Conservation (phyloP, 2,797 vertebrate species). For the Bradypus variegatus region DNA sequence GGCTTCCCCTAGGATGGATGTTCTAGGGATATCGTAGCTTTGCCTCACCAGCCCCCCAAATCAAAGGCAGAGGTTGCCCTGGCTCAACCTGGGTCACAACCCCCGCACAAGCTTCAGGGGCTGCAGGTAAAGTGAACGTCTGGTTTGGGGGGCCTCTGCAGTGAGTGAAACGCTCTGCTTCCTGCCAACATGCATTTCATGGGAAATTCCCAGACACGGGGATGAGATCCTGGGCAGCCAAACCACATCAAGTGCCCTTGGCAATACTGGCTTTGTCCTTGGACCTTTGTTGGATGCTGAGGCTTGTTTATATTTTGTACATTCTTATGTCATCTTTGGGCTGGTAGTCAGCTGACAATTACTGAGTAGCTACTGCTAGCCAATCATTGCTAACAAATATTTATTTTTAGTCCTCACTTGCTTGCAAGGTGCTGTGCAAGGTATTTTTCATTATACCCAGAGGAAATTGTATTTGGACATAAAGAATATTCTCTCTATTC, state of each 20-base stretch:
- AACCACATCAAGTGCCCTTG: background rate
- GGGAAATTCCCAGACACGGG: background rate
- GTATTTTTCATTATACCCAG: background rate
- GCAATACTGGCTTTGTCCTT: background rate
- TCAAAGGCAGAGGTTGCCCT: background rate
- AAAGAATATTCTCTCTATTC: background rate
- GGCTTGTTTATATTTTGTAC: background rate
- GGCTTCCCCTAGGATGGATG: background rate
- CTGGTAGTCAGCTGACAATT: background rate
- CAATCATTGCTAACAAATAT: background rate
- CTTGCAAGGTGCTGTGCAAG: background rate
- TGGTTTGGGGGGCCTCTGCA: background rate
- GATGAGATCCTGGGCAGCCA: background rate
- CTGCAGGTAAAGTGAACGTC: background rate
- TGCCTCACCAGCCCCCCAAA: background rate
- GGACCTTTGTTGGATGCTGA: background rate
- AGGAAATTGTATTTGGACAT: background rate
- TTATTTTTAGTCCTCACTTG: background rate
- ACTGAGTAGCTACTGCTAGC: no score
- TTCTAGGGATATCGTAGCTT: background rate
- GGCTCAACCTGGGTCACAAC: background rate
- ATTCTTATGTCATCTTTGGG: background rate
- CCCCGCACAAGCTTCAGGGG: background rate
- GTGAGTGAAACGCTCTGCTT: background rate
- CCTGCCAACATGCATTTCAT: background rate